A percentile compares a stretch with the other conserved stretches of the same genome.
Evolutionary conservation across 2,888 invertebrate genomes (phyloP).

Genomic region (Drosophila meridiana): DNA sequence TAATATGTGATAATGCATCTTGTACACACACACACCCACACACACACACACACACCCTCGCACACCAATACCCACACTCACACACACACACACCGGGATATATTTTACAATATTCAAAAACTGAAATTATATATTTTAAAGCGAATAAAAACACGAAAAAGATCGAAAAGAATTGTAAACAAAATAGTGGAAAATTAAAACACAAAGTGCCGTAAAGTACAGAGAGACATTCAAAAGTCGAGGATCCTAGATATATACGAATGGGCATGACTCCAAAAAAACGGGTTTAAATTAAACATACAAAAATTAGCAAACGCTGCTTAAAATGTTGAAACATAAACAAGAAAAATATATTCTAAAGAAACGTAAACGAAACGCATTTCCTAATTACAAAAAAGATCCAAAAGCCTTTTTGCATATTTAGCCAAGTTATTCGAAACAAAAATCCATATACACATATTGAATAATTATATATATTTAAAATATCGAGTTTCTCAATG

Average conservation of each 20-base stretch:
- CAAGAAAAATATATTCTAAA: conserved; percentile 1
- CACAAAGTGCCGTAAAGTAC: conserved; percentile 41
- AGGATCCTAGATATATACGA: conserved; percentile 8
- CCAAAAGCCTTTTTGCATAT: conserved; percentile 10
- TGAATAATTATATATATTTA: conserved; percentile 11
- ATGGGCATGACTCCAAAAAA: not conserved
- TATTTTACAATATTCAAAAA: conserved; percentile 60
- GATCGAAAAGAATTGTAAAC: not conserved
- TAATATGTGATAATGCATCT: conserved; percentile 69
- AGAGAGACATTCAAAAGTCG: conserved; percentile 27
- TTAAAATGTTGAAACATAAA: not conserved
- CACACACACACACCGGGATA: conserved; percentile 29
- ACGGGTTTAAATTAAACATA: conserved; percentile 16
- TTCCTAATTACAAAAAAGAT: conserved; percentile 8
- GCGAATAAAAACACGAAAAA: conserved; percentile 18
- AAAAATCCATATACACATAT: conserved; percentile 10
- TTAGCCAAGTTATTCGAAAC: conserved; percentile 21
- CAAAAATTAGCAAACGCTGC: not conserved
- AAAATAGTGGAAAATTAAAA: not conserved
- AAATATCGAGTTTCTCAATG: conserved; percentile 37
- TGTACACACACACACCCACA: conserved; percentile 54
- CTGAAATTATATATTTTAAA: conserved; percentile 38
- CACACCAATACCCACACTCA: conserved; percentile 15
- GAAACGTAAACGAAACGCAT: conserved; percentile 12
- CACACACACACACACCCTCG: too few species aligned